Percentiles rank a stretch among this genome's conserved stretches.
Conservation (phyloP, 1,140 invertebrate genomes). For the Bombus polaris region DNA sequence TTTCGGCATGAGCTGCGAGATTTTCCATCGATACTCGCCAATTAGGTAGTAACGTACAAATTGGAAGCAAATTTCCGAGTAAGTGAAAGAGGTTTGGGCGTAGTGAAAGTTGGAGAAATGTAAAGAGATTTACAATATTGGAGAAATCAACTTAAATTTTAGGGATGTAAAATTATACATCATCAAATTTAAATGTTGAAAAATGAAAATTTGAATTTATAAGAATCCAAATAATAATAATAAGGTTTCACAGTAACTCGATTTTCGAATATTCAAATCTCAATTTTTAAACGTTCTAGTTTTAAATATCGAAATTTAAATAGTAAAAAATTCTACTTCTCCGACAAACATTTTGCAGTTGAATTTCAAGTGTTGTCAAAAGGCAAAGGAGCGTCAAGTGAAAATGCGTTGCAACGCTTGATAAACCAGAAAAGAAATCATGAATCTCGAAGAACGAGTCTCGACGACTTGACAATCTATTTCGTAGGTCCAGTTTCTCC, state of each 20-base stretch:
- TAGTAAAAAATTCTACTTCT: background rate
- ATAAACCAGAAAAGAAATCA: background rate
- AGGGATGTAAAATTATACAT: background rate
- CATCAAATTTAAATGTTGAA: background rate
- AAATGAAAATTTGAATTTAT: background rate
- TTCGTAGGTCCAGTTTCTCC: slow-evolving; percentile 34
- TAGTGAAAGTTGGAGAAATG: background rate
- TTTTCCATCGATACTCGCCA: slow-evolving; percentile 36
- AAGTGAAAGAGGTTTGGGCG: background rate
- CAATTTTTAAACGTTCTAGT: too few relatives aligned
- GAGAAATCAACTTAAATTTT: background rate
- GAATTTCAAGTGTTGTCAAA: too few relatives aligned
- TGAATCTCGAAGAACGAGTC: background rate
- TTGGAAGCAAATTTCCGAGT: slow-evolving; percentile 18
- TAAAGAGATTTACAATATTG: background rate
- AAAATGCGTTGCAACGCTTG: background rate
- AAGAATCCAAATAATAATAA: too few relatives aligned
- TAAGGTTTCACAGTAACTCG: too few relatives aligned
- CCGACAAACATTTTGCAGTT: background rate
- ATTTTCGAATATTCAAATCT: too few relatives aligned
- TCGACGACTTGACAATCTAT: slow-evolving; percentile 4
- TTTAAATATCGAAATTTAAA: background rate
- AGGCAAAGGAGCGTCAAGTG: too few relatives aligned
- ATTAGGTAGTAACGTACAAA: slow-evolving; percentile 27
- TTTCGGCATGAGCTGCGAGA: background rate